These are phyloP conservation scores for Cheiracanthium punctorium DNA, from an alignment of 2,888 invertebrate genomes.

Conservation along the genomic window DNA sequence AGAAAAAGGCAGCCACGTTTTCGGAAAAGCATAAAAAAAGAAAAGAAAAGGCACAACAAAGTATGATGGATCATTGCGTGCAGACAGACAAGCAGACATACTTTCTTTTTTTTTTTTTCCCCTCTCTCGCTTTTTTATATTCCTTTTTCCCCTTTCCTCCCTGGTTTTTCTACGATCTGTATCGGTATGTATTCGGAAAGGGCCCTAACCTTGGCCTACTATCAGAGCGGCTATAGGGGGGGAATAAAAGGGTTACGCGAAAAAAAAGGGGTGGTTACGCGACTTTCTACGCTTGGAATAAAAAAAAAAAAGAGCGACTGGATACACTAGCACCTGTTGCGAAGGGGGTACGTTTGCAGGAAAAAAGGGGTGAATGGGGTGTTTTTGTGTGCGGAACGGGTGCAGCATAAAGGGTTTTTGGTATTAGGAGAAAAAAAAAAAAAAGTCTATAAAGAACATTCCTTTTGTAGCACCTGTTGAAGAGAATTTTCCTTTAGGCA, in stretches of 20 bases:
- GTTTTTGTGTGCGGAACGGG: constrained; percentile 10
- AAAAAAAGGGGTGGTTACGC: constrained; percentile 47
- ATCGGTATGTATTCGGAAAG: constrained; percentile 30
- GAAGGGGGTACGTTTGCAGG: constrained; percentile 12
- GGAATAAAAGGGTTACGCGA: constrained; percentile 68
- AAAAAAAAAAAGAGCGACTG: neutral
- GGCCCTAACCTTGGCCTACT: constrained; percentile 64
- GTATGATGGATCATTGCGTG: constrained; percentile 62
- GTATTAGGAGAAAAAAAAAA: neutral
- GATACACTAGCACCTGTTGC: constrained; percentile 25
- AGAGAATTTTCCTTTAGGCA: neutral
- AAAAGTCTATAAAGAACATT: neutral
- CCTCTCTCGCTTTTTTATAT: neutral
- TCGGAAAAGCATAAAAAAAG: constrained; percentile 25
- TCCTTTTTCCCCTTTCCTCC: neutral
- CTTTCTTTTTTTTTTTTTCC: constrained; percentile 30
- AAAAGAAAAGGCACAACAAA: constrained; percentile 6
- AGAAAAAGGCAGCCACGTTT: constrained; percentile 32
- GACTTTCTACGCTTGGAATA: constrained; percentile 31
- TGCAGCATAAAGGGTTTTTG: constrained; percentile 9
- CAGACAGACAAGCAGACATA: constrained; percentile 62
- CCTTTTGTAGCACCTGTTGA: neutral
- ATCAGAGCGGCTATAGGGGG: constrained; percentile 25
- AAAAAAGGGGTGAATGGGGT: constrained; percentile 10
- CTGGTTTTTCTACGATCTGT: constrained; percentile 22